phyloP scores from a whole-genome alignment of 2,888 invertebrate species.

The Esperia sulphurella region DNA sequence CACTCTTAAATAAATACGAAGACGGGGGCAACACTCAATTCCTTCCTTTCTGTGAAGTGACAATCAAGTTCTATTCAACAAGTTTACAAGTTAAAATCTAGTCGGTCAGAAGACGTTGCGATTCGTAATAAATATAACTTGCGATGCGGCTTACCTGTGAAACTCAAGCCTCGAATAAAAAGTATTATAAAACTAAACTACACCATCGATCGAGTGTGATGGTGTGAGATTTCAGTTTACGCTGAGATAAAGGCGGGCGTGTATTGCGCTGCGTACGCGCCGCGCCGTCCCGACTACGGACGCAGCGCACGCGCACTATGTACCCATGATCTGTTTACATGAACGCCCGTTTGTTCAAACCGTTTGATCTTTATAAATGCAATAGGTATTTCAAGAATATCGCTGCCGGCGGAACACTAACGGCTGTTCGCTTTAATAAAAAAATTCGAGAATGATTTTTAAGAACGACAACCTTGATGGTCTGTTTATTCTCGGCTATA shows the following conservation, averaged over 20 bases:
- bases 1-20: no score
- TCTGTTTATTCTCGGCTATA: conserved; percentile 58
- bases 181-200: no score
- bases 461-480: conserved; percentile 73
- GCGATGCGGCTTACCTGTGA: neutral
- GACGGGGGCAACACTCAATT: no score
- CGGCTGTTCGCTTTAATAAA: conserved; percentile 58
- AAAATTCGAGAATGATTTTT: conserved; percentile 68
- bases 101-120: no score
- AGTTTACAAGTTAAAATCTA: no score
- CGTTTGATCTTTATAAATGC: conserved; percentile 79
- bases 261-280: conserved; percentile 14
- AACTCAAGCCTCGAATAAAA: neutral
- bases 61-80: no score
- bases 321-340: conserved; percentile 67
- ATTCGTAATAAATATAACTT: neutral
- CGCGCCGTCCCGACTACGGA: conserved; percentile 20
- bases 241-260: conserved; percentile 33
- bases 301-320: conserved; percentile 24
- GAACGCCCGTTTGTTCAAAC: conserved; percentile 66
- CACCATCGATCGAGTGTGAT: conserved; percentile 14
- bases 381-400: conserved; percentile 76
- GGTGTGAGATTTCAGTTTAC: conserved; percentile 43
- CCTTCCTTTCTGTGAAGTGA: no score
- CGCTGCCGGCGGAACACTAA: conserved; percentile 57